Conservation (phyloP, 2,888 invertebrate species). For the Diaprepes abbreviatus region DNA sequence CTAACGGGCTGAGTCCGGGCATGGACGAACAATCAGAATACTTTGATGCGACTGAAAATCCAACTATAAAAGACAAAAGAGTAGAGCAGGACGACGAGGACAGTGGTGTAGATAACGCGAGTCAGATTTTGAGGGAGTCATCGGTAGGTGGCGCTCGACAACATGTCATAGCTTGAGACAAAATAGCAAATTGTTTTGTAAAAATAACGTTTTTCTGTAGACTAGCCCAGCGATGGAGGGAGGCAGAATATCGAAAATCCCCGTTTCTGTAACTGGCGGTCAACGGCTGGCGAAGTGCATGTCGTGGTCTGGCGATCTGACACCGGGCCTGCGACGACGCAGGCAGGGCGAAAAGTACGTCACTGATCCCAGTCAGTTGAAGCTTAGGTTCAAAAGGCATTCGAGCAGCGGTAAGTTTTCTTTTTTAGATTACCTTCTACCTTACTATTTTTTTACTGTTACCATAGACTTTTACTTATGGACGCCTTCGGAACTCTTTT, state of each 20-base stretch:
- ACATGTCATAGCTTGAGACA: no score
- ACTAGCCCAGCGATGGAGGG: slow-evolving; percentile 66
- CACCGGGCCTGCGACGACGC: slow-evolving; percentile 82
- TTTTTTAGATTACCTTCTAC: background rate
- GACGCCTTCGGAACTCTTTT: no score
- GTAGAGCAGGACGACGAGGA: slow-evolving; percentile 66
- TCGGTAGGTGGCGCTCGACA: slow-evolving; percentile 63
- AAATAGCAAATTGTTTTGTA: no score
- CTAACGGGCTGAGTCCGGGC: slow-evolving; percentile 72
- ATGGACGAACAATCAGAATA: slow-evolving; percentile 83
- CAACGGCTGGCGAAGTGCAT: slow-evolving; percentile 78
- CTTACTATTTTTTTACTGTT: no score
- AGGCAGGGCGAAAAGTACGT: slow-evolving; percentile 87
- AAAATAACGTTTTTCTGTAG: slow-evolving; percentile 57
- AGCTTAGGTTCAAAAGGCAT: slow-evolving; percentile 82
- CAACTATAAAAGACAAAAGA: slow-evolving; percentile 63
- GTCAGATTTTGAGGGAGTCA: slow-evolving; percentile 65
- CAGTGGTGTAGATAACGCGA: slow-evolving; percentile 67
- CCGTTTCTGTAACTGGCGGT: slow-evolving; percentile 70
- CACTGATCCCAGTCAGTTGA: slow-evolving; percentile 85
- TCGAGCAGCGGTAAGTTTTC: slow-evolving; percentile 59
- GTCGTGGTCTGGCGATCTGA: slow-evolving; percentile 76
- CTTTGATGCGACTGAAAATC: slow-evolving; percentile 84
- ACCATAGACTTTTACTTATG: no score
- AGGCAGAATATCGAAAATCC: slow-evolving; percentile 75